Evolutionary conservation across 2,888 invertebrate genomes (phyloP), one percentile per base, ranked within the genome.

Genomic region (Baccha elongata): DNA sequence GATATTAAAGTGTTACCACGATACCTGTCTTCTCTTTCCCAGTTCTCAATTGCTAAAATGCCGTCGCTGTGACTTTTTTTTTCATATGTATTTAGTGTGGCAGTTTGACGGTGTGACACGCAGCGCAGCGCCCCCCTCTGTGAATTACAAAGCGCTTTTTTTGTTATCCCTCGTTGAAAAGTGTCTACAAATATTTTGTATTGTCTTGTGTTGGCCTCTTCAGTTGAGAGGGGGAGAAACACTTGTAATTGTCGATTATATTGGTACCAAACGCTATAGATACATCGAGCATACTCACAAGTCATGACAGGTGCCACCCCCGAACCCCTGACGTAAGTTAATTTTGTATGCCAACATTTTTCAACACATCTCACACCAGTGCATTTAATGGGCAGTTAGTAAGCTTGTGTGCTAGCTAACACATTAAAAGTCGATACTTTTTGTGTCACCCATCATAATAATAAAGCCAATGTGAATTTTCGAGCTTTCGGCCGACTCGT

Each of bases 171-270:
- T 65, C 42, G 37, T 80, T 80, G 62, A 29, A 13, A 32, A 32
- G 15, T 55, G 11, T 40, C 40, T 60, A 8, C 29, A 7, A 32
- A 23, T 23, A 23, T 3, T 23, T 23, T 23, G 15, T 42, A 42
- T 68, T 73, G 21, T 75, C 19, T 67, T 50, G 32, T 73, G 35
- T 58, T 71, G 65, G 40, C 44, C 58, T 48, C 71, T 71, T 81
- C 71, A 48, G 21, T 32, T 50, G 44, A 19, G 58, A 35, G 53
- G 37, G 60, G 62, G 53, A 44, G 50, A 75, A 81, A 71, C 69
- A 81, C 76, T 76, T 81, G 76, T 81, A 81, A 76, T 76, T 81
- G 71, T 76, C 75, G 81, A 81, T 81, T 81, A 81, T 42, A 71
- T 32, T n/a, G 23, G 23, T 23, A 5, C 23, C 23, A 23, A 23